Conservation (phyloP, 92 coral and sea anemone species). For the Pocillopora grandis region DNA sequence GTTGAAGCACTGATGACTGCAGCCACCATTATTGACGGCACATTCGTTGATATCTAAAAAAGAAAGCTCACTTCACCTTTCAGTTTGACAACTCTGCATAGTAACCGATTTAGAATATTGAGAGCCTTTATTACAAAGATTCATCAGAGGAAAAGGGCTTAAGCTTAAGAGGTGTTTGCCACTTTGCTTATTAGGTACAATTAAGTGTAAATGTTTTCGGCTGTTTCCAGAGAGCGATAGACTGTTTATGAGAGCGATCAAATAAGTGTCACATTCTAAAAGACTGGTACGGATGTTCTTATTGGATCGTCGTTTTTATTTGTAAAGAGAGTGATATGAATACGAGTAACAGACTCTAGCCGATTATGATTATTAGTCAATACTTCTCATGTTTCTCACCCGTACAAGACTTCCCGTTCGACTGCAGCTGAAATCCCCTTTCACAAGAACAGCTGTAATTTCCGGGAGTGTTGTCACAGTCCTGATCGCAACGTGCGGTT, state of each 20-base stretch:
- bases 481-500: constrained; percentile 11
- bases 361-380: background rate
- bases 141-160: too few species aligned
- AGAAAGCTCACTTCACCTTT: background rate
- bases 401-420: constrained; percentile 10
- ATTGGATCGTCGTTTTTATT: too few species aligned
- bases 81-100: background rate
- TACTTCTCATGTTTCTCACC: background rate
- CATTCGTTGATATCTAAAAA: constrained; percentile 3
- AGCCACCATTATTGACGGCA: background rate
- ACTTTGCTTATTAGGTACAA: background rate
- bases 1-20: background rate
- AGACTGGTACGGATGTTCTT: too few species aligned
- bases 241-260: background rate
- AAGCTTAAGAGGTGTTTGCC: background rate
- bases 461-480: constrained; percentile 3
- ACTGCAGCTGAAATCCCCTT: constrained; percentile 9
- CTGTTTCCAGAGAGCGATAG: background rate
- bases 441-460: constrained; percentile 16
- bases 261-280: background rate
- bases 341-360: too few species aligned
- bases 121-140: background rate
- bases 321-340: too few species aligned
- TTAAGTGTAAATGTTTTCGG: too few species aligned
- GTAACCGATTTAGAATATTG: background rate